A percentile compares a stretch with the other conserved stretches of the same genome.
Conservation (phyloP, 1,140 invertebrate genomes). For the Diabrotica virgifera region DNA sequence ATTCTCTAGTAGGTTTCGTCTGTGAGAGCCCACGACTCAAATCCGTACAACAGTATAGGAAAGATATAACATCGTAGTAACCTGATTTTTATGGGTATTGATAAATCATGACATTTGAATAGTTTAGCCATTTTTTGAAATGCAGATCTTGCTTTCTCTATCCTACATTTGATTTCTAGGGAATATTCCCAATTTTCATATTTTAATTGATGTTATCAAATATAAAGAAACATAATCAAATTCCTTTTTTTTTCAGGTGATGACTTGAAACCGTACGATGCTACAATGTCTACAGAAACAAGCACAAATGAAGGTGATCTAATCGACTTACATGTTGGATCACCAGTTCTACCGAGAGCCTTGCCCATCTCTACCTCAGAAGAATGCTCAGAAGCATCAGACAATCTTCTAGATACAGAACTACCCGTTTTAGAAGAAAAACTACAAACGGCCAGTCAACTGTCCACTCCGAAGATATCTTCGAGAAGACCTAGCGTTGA, state of each 20-base stretch:
- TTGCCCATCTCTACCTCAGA: not conserved
- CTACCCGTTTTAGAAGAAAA: slow-evolving; percentile 40
- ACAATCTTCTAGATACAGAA: slow-evolving; percentile 42
- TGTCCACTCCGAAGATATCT: slow-evolving; percentile 13
- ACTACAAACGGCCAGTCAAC: slow-evolving; percentile 31
- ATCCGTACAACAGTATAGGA: no score
- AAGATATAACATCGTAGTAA: no score
- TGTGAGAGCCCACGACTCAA: no score
- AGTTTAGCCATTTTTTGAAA: no score
- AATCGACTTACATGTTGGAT: slow-evolving; percentile 41
- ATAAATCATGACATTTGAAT: no score
- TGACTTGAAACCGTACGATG: slow-evolving; percentile 22
- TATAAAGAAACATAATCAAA: slow-evolving; percentile 6
- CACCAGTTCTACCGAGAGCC: slow-evolving; percentile 30
- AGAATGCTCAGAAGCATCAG: slow-evolving; percentile 25
- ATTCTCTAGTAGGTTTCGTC: no score
- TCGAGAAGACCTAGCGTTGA: slow-evolving; percentile 34
- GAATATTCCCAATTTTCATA: no score
- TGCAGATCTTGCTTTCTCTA: no score
- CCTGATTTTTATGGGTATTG: no score
- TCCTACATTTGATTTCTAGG: no score
- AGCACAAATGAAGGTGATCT: slow-evolving; percentile 28
- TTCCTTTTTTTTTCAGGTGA: slow-evolving; percentile 30
- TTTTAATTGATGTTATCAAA: no score
- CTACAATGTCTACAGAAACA: slow-evolving; percentile 27